These are phyloP conservation scores for Eucera pruinosa DNA, from an alignment of 2,888 invertebrate genomes.

Conservation along the genomic window DNA sequence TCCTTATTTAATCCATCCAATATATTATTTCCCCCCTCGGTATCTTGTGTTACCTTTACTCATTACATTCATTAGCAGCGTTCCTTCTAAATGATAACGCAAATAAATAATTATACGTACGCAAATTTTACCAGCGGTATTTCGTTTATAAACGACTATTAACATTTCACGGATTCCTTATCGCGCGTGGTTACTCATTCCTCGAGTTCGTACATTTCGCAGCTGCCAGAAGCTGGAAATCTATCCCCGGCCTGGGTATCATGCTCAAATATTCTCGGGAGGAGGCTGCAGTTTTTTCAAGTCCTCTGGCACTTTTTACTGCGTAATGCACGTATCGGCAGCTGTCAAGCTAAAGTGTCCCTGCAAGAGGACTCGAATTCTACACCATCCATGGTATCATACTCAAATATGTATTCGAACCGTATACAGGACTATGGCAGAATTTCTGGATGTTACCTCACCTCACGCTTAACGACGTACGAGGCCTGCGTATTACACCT, in stretches of 20 bases:
- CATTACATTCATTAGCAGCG: too few species aligned
- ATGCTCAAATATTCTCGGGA: slow-evolving; percentile 38
- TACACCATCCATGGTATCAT: slow-evolving; percentile 27
- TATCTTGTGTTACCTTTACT: too few species aligned
- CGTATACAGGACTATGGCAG: slow-evolving; percentile 10
- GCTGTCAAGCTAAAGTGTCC: slow-evolving; percentile 45
- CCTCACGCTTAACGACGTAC: slow-evolving; percentile 43
- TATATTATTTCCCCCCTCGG: too few species aligned
- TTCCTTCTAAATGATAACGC: too few species aligned
- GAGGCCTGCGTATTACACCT: slow-evolving; percentile 53
- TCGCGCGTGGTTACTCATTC: slow-evolving; percentile 19
- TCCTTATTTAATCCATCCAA: too few species aligned
- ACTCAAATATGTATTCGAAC: slow-evolving; percentile 31
- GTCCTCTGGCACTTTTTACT: slow-evolving; percentile 17
- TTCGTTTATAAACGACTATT: too few species aligned
- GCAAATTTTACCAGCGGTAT: too few species aligned
- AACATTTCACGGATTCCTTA: slow-evolving; percentile 30
- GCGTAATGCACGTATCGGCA: slow-evolving; percentile 19
- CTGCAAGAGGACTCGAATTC: slow-evolving; percentile 35
- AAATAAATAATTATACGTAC: too few species aligned
- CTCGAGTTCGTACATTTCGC: slow-evolving; percentile 14
- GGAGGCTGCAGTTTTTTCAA: slow-evolving; percentile 26
- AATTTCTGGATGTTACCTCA: slow-evolving; percentile 46
- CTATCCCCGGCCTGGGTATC: slow-evolving; percentile 24
- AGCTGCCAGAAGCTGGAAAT: slow-evolving; percentile 32